phyloP scores from a whole-genome alignment of 2,797 vertebrate species.

The Notamacropus eugenii region DNA sequence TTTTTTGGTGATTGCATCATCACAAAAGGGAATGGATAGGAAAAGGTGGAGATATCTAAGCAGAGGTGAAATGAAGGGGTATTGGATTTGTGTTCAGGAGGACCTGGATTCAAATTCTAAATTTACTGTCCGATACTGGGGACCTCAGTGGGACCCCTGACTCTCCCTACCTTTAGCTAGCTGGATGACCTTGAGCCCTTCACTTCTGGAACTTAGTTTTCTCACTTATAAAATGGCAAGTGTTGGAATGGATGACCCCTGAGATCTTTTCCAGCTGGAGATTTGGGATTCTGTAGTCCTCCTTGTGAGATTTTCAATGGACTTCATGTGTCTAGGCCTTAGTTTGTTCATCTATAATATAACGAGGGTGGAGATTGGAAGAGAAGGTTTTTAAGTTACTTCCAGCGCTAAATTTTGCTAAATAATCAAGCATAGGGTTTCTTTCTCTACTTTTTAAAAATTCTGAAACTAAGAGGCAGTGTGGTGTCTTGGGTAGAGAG shows the following conservation, averaged over 20 bases:
- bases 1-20: too few relatives aligned
- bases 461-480: neutral
- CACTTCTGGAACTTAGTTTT: neutral
- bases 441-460: neutral
- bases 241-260: neutral
- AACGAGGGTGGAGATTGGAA: neutral
- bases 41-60: neutral
- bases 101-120: neutral
- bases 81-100: neutral
- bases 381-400: neutral
- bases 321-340: neutral
- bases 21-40: neutral
- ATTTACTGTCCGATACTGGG: neutral
- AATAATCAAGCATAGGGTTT: neutral
- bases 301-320: neutral
- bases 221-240: neutral
- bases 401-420: neutral
- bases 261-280: neutral
- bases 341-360: neutral
- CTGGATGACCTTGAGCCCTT: neutral
- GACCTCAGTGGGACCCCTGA: neutral
- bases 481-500: neutral
- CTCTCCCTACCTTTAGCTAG: neutral
- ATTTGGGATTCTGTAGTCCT: neutral
- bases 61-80: neutral